Base-by-base conservation (phyloP, 2,113 vertebrate species). In the Echinops telfairi region DNA sequence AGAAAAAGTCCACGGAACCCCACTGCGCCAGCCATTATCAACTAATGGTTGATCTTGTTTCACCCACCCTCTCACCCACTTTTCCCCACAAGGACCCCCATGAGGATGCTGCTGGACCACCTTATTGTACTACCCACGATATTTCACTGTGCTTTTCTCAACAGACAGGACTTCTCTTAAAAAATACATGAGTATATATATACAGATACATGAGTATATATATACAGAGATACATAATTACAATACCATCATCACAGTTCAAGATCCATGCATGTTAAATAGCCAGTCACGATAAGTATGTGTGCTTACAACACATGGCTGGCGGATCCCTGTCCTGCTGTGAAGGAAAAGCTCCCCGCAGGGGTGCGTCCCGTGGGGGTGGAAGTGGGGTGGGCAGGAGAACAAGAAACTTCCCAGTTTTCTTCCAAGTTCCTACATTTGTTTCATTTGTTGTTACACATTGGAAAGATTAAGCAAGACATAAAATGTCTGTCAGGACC, bases 381-480 rank as follows among this genome's bases (percentile, higher is more conserved):
- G 53, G 79, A 60, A 73, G 31, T 33, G n/a, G 22, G 77, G 36
- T n/a, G 60, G 6, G 31, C 1, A 85, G 36, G 88, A 31, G 43
- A 90, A 31, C 0, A 83, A 57, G 22, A 83, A 93, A 47, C 15
- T 62, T 78, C 22, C 15, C 29, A 27, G 27, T 87, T 88, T 62
- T 78, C 66, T 33, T 77, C 77, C 78, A 85, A 82, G 25, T 53
- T 79, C 19, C 29, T 53, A 78, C 2, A 17, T 15, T 68, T 80
- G 20, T 47, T 85, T 36, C 47, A 80, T 83, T 81, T 80, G 64
- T 66, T 4, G 22, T 62, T 22, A n/a, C 80, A 57, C 83, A 83
- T 89, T 93, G 84, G 80, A 86, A 85, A 83, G 16, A 94, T 76
- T 73, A 94, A 92, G 73, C 33, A 83, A 77, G 6, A 31, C 47